Evolutionary conservation across 2,797 vertebrate genomes (phyloP), one percentile per base, ranked within the genome.

Genomic region (Megaceryle alcyon): DNA sequence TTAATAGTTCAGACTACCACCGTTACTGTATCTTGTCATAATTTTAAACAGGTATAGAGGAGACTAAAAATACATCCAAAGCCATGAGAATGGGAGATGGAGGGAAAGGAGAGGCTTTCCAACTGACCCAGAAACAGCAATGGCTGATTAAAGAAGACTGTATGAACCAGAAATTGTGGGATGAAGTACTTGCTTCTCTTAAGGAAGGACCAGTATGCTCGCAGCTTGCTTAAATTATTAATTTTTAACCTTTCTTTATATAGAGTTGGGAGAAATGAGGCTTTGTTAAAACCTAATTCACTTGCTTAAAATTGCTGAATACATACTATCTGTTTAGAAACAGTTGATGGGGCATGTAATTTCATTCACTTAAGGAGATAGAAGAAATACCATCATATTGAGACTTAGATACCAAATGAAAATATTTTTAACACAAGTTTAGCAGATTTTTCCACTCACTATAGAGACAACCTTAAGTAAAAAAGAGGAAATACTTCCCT

Each of bases 101-200:
- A 61, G 81, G 93, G 44, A 98, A 98, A 98, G 80, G 98, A 80
- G 99, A 99, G 94, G 96, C 98, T 37, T 99, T 99, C 97, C 98
- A 99, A 60, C 98, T 99, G 88, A 99, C 99, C 3, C 98, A 99
- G 84, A 98, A 99, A 68, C 99, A 99, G 96, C 97, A 98, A 44
- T 98, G 97, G 94, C 93, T 99, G 71, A 99, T 99, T 96, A 97
- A 92, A 92, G 98, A 99, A 96, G 99, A 99, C 91, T 97, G 96
- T 53, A 98, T 98, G 94, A 99, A 99, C 97, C 99, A 98, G 97
- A 99, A 99, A 96, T 93, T 99, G 33, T 99, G 99, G 99, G 99
- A 99, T 92, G 99, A 99, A 97, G 99, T 99, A 91, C 98, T 99
- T 96, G 98, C 96, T 77, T 98, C 98, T 91, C 98, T 99, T 41